Percentiles rank a stretch among this genome's conserved stretches.
Evolutionary conservation across 64 coral and sea anemone genomes (phyloP).

Genomic region (Dendronephthya gigantea): DNA sequence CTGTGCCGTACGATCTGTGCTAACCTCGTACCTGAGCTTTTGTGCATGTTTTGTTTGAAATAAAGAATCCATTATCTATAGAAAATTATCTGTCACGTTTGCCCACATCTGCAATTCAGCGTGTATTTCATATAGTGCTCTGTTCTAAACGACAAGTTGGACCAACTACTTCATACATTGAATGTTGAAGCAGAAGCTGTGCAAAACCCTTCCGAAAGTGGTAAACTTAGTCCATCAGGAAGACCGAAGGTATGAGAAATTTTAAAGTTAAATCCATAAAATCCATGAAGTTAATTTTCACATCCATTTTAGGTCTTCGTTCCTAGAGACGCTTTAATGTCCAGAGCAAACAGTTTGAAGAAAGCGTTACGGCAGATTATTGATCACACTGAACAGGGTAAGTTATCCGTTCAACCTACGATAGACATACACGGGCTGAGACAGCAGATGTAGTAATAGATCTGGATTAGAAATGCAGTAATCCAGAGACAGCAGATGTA

Average conservation of each 20-base stretch:
- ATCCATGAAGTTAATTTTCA: not conserved
- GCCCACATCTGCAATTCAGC: not conserved
- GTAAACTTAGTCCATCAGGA: not conserved
- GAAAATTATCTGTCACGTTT: not conserved
- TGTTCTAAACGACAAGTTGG: constrained; percentile 85
- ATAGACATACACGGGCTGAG: not conserved
- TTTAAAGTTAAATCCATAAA: not conserved
- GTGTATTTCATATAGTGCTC: constrained; percentile 52
- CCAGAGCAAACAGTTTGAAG: constrained; percentile 92
- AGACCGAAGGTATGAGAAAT: constrained; percentile 11
- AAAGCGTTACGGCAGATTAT: constrained; percentile 91
- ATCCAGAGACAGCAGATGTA: no score
- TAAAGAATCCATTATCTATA: no score
- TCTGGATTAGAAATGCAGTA: no score
- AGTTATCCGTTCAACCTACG: not conserved
- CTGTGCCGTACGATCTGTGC: no score
- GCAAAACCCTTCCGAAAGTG: constrained; percentile 45
- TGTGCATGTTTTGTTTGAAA: no score
- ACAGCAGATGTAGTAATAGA: no score
- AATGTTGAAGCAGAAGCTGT: constrained; percentile 81
- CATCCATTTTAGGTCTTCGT: constrained; percentile 56
- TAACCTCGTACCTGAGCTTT: no score
- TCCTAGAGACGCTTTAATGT: constrained; percentile 83
- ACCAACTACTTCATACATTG: constrained; percentile 57
- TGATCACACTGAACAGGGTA: constrained; percentile 87